Evolutionary conservation across 1,140 invertebrate genomes (phyloP).

Genomic region (Lineus longissimus): DNA sequence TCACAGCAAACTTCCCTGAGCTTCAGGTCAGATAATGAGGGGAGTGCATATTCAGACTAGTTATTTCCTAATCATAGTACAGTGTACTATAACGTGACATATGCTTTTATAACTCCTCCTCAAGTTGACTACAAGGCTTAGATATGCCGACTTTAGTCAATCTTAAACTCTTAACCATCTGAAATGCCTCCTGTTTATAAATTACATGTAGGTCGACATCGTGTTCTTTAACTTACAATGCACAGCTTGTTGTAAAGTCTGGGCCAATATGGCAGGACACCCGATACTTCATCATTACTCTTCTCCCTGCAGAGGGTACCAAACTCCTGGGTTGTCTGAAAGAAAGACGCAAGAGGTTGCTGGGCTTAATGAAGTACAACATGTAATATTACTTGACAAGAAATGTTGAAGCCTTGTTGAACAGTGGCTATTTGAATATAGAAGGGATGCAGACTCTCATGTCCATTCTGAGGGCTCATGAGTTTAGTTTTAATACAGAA

Average conservation of each 20-base stretch:
- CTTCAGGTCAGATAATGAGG: background rate
- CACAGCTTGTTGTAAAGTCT: constrained; percentile 69
- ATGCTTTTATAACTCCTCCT: too few species aligned
- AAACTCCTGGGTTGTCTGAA: constrained; percentile 76
- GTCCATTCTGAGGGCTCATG: background rate
- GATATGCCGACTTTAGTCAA: too few species aligned
- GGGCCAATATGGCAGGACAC: constrained; percentile 73
- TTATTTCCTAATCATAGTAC: too few species aligned
- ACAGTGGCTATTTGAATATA: background rate
- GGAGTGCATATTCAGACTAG: too few species aligned
- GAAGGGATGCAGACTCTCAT: background rate
- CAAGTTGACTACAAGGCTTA: too few species aligned
- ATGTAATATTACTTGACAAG: background rate
- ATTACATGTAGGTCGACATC: too few species aligned
- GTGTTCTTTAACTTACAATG: constrained; percentile 44
- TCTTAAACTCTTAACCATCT: too few species aligned
- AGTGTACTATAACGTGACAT: too few species aligned
- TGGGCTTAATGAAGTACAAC: constrained; percentile 8
- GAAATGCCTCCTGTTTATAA: too few species aligned
- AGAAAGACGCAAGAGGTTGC: constrained; percentile 16
- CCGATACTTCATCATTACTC: constrained; percentile 61
- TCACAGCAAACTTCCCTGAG: background rate
- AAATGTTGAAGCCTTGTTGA: background rate
- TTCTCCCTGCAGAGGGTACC: constrained; percentile 61
- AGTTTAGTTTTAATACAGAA: background rate